Evolutionary conservation across 2,888 invertebrate species (phyloP), one percentile per base, ranked within the genome.

Genomic region (Plagodis pulveraria): DNA sequence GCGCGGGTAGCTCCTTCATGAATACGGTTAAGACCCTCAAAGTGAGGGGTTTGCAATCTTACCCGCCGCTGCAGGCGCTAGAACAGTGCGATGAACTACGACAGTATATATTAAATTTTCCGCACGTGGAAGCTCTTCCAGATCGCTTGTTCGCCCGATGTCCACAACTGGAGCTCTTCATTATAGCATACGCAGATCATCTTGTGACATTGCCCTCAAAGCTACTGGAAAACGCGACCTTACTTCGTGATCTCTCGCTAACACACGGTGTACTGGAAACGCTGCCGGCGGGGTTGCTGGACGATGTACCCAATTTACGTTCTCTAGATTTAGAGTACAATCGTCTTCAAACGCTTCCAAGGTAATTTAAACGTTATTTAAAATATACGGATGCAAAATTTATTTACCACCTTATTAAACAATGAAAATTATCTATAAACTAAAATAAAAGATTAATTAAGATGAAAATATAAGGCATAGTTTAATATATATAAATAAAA

Each of bases 221-320:
- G 9, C 66, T 80, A 44, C 65, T 80, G 33, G 64, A 66, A 48
- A 58, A 66, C 61, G 63, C 72, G 42, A 76, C 40, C n/a, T 0
- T 5, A 0, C 7, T 51, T 2, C 10, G 8, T 7, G 9, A 40
- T 6, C 70, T 80, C 11, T 67, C 72, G 49, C 54, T 81, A 10
- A 64, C 70, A 7, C 6, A 10, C 6, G 32, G 38, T 7, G 22
- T 40, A 22, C 38, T 49, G 12, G 40, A 40, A 9, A 38, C 48
- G 38, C 40, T 49, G 12, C 48, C 48, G 36, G 11, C 8, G 10
- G 48, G 38, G 5, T 10, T 49, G 9, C 32, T 49, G 10, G 9
- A 10, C 12, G 12, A 22, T 10, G 48, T 32, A 6, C 38, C 35
- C 0, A 40, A 38, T 5, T 10, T 49, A 4, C 38, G 6, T 10